Conservation (phyloP, 2,888 invertebrate species). For the Pocota personata region DNA sequence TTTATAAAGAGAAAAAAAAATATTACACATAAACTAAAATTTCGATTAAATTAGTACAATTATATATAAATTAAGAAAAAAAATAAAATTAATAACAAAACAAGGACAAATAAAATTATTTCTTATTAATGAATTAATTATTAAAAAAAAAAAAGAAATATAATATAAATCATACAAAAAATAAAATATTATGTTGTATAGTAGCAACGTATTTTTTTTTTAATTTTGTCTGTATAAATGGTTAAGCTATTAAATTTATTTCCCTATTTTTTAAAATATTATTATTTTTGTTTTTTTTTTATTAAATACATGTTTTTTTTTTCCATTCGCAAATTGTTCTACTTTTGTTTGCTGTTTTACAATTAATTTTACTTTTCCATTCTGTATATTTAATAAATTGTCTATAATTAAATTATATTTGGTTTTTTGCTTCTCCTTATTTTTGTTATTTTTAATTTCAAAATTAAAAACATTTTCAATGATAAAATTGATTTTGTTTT, state of each 20-base stretch:
- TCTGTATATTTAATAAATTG: conserved; percentile 62
- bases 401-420: conserved; percentile 71
- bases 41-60: conserved; percentile 50
- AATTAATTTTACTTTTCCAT: conserved; percentile 29
- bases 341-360: conserved; percentile 56
- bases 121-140: conserved; percentile 12
- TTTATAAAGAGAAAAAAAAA: conserved; percentile 28
- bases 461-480: conserved; percentile 54
- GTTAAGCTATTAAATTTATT: conserved; percentile 62
- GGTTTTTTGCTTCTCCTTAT: conserved; percentile 70
- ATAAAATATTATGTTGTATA: conserved; percentile 34
- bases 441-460: conserved; percentile 38
- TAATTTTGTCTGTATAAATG: conserved; percentile 49
- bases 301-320: conserved; percentile 71
- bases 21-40: conserved; percentile 35
- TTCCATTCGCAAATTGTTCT: conserved; percentile 60
- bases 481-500: conserved; percentile 65
- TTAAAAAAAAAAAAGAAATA: not conserved
- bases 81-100: conserved; percentile 63
- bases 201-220: conserved; percentile 26
- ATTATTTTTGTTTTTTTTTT: conserved; percentile 45
- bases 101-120: conserved; percentile 38
- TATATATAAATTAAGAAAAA: conserved; percentile 17
- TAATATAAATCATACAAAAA: conserved; percentile 6
- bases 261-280: conserved; percentile 44